phyloP scores from a whole-genome alignment of 2,113 vertebrate genomes.

The Pseudonaja textilis region DNA sequence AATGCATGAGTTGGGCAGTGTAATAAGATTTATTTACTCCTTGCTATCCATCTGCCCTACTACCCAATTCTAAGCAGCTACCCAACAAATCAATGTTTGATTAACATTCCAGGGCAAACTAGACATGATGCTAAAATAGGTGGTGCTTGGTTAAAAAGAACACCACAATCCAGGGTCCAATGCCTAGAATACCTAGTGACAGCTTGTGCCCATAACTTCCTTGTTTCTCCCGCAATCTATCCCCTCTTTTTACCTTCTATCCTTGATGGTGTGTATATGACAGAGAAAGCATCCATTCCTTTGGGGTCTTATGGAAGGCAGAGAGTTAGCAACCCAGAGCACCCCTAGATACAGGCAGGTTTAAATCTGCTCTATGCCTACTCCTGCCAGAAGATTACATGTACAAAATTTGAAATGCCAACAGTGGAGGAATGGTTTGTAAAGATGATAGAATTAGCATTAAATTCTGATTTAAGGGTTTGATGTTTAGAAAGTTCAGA shows the following conservation, averaged over 20 bases:
- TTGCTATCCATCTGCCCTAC: neutral
- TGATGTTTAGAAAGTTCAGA: neutral
- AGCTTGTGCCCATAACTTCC: neutral
- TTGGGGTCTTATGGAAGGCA: neutral
- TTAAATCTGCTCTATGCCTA: neutral
- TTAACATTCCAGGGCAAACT: neutral
- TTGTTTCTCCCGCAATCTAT: neutral
- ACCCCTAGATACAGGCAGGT: neutral
- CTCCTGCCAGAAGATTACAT: neutral
- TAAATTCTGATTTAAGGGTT: neutral
- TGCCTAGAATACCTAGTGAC: neutral
- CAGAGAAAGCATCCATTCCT: neutral
- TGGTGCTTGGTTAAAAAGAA: neutral
- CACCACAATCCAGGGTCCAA: neutral
- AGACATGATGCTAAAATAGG: neutral
- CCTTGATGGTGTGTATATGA: neutral
- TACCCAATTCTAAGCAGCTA: neutral
- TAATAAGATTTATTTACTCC: neutral
- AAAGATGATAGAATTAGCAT: neutral
- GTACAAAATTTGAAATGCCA: neutral
- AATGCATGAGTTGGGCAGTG: neutral
- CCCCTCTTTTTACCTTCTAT: neutral
- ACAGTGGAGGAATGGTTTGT: neutral
- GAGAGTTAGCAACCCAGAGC: neutral
- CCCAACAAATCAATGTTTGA: neutral